Percentiles rank a stretch among this genome's conserved stretches.
Evolutionary conservation across 2,888 invertebrate genomes (phyloP).

Genomic region (Diadegma fenestrale): DNA sequence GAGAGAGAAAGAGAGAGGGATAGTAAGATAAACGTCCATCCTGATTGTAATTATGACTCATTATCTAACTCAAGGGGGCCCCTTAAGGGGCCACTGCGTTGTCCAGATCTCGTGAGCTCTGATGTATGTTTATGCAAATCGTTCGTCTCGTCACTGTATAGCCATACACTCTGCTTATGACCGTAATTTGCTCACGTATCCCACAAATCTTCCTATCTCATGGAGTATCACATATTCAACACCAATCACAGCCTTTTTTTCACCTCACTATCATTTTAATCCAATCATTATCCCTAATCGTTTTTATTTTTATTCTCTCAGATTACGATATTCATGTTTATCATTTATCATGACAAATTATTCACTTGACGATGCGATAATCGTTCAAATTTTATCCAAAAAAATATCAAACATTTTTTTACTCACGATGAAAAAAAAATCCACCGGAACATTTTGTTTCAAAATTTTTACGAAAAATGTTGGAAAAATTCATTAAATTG

Average conservation of each 20-base stretch:
- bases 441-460: not conserved
- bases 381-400: too few relatives aligned
- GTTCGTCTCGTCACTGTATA: conserved; percentile 46
- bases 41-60: conserved; percentile 70
- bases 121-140: conserved; percentile 71
- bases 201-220: conserved; percentile 9
- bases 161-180: conserved; percentile 21
- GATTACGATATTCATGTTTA: not conserved
- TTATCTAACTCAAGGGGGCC: conserved; percentile 67
- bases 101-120: conserved; percentile 57
- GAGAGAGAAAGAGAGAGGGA: conserved; percentile 42
- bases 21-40: conserved; percentile 64
- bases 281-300: not conserved
- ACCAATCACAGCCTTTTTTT: not conserved
- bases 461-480: not conserved
- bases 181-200: conserved; percentile 25
- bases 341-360: not conserved
- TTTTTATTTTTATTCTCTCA: not conserved
- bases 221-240: conserved; percentile 9
- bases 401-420: too few relatives aligned
- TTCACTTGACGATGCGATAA: not conserved
- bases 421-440: too few relatives aligned
- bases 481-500: not conserved
- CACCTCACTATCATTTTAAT: not conserved
- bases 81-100: conserved; percentile 60